Conservation (phyloP, 1,140 invertebrate species). For the Solenopsis fugax region DNA sequence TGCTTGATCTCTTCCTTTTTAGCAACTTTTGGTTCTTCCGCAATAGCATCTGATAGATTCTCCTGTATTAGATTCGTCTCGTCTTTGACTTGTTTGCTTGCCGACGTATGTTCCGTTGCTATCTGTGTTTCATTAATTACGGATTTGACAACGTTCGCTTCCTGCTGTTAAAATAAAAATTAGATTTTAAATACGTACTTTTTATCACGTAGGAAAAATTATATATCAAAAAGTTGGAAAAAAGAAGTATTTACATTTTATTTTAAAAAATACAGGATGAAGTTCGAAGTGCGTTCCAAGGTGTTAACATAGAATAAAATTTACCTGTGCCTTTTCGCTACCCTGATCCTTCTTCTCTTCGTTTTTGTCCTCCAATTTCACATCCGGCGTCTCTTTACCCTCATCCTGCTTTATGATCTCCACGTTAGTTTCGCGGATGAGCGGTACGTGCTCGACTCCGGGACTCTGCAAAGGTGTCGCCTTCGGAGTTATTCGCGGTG, state of each 20-base stretch:
- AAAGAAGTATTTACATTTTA: neutral
- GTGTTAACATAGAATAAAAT: constrained; percentile 37
- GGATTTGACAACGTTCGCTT: constrained; percentile 62
- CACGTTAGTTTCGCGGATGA: constrained; percentile 80
- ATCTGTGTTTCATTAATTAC: constrained; percentile 66
- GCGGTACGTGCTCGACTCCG: constrained; percentile 84
- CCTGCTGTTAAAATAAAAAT: constrained; percentile 50
- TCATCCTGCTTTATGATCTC: constrained; percentile 86
- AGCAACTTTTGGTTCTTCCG: constrained; percentile 60
- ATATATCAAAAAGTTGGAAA: neutral
- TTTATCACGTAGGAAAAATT: neutral
- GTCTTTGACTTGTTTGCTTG: constrained; percentile 76
- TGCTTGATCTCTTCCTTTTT: constrained; percentile 77
- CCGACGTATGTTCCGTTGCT: constrained; percentile 53
- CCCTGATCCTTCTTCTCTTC: constrained; percentile 84
- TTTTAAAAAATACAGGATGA: neutral
- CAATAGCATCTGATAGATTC: constrained; percentile 56
- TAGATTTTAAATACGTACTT: neutral
- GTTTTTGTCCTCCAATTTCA: constrained; percentile 78
- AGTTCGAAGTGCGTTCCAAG: neutral
- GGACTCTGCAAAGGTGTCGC: constrained; percentile 88
- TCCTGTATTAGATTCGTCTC: constrained; percentile 76
- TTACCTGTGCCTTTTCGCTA: constrained; percentile 82
- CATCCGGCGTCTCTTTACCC: constrained; percentile 75
- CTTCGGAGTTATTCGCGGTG: constrained; percentile 86